Percentiles rank a stretch among this genome's conserved stretches.
These are phyloP conservation scores for Acanthosepion pharaonis DNA, from an alignment of 2,888 invertebrate species.

Conservation along the genomic window DNA sequence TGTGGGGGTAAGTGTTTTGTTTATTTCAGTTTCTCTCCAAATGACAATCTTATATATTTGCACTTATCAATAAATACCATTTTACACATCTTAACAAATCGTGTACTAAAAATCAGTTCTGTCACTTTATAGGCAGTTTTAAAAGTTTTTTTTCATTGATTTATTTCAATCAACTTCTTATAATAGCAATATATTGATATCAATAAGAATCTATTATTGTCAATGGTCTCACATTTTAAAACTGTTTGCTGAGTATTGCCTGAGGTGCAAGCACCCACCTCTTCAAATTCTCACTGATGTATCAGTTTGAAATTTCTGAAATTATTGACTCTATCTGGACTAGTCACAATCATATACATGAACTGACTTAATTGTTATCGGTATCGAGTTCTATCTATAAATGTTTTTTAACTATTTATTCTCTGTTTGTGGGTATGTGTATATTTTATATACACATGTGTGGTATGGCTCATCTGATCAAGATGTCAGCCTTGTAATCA, in stretches of 20 bases:
- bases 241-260: background rate
- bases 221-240: background rate
- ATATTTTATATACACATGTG: background rate
- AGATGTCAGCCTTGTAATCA: background rate
- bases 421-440: background rate
- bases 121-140: background rate
- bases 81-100: background rate
- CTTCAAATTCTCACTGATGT: background rate
- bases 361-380: background rate
- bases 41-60: constrained; percentile 23
- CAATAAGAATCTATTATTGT: background rate
- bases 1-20: background rate
- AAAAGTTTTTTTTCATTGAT: no score
- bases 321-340: constrained; percentile 7
- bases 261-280: background rate
- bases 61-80: background rate
- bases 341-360: background rate
- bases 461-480: background rate
- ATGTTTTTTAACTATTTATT: background rate
- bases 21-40: constrained; percentile 6
- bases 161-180: background rate
- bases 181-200: constrained; percentile 4
- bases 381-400: background rate
- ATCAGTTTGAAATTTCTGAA: constrained; percentile 6
- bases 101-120: background rate